Evolutionary conservation across 2,888 invertebrate genomes (phyloP).

Genomic region (Dryocosmus kuriphilus): DNA sequence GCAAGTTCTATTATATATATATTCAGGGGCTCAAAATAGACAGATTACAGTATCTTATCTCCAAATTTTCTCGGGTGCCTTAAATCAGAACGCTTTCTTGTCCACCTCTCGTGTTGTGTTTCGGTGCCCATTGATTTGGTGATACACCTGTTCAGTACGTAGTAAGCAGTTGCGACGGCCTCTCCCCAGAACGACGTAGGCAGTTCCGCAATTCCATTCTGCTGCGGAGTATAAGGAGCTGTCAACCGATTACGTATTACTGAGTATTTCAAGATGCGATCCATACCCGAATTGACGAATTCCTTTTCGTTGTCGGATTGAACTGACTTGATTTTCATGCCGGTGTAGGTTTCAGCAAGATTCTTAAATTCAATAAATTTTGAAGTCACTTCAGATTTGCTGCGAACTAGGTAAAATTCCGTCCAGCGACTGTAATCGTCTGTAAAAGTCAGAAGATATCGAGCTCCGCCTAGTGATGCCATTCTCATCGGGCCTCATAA

Average conservation of each 20-base stretch:
- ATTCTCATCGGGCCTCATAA: slow-evolving; percentile 54
- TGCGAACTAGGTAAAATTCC: slow-evolving; percentile 51
- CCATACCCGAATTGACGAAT: slow-evolving; percentile 44
- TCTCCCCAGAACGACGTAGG: too few relatives aligned
- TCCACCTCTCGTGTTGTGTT: too few relatives aligned
- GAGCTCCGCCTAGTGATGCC: slow-evolving; percentile 48
- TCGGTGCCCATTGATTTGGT: too few relatives aligned
- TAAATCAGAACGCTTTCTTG: too few relatives aligned
- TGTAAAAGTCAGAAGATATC: slow-evolving; percentile 60
- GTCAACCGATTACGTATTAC: slow-evolving; percentile 20
- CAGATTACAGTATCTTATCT: too few relatives aligned
- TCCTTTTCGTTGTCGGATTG: slow-evolving; percentile 48
- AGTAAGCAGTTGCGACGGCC: too few relatives aligned
- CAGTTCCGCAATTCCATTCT: slow-evolving; percentile 45
- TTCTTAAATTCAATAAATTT: slow-evolving; percentile 53
- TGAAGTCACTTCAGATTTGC: slow-evolving; percentile 51
- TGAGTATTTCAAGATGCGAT: slow-evolving; percentile 38
- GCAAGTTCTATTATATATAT: too few relatives aligned
- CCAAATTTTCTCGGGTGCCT: too few relatives aligned
- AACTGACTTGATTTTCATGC: slow-evolving; percentile 49
- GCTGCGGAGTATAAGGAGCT: slow-evolving; percentile 17
- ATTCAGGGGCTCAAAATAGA: too few relatives aligned
- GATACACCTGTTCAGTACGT: too few relatives aligned
- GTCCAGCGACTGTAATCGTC: slow-evolving; percentile 59
- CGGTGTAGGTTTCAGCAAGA: slow-evolving; percentile 51